Conservation (phyloP, 2,113 vertebrate species). For the Oncorhynchus nerka region DNA sequence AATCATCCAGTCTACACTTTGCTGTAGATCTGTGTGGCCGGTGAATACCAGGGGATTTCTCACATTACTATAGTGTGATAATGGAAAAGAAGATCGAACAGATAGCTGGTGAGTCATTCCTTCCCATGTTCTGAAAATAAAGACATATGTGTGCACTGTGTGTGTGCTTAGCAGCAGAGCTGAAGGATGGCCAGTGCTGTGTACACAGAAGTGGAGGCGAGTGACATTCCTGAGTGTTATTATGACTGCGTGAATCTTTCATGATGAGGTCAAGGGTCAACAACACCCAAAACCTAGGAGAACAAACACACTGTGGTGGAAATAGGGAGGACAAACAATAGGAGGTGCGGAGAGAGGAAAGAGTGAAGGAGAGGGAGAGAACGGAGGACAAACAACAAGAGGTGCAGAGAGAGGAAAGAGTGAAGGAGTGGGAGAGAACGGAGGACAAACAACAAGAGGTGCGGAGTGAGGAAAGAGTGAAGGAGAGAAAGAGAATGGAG, state of each 20-base stretch:
- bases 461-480: conserved; percentile 4
- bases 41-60: too few species aligned
- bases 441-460: neutral
- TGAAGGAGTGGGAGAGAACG: too few species aligned
- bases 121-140: too few species aligned
- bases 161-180: neutral
- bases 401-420: too few species aligned
- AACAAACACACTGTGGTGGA: neutral
- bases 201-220: neutral
- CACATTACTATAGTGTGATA: too few species aligned
- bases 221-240: neutral
- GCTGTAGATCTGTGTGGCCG: too few species aligned
- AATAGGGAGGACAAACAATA: neutral
- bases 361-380: conserved; percentile 2
- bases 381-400: too few species aligned
- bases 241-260: neutral
- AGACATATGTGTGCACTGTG: conserved; percentile 10
- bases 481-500: neutral
- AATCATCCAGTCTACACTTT: too few species aligned
- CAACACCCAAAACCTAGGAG: neutral
- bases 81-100: too few species aligned
- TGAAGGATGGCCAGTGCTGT: neutral
- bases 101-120: too few species aligned
- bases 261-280: neutral
- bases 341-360: neutral